Evolutionary conservation across 1,140 invertebrate species (phyloP).

Genomic region (Trichomalopsis sarcophagae): DNA sequence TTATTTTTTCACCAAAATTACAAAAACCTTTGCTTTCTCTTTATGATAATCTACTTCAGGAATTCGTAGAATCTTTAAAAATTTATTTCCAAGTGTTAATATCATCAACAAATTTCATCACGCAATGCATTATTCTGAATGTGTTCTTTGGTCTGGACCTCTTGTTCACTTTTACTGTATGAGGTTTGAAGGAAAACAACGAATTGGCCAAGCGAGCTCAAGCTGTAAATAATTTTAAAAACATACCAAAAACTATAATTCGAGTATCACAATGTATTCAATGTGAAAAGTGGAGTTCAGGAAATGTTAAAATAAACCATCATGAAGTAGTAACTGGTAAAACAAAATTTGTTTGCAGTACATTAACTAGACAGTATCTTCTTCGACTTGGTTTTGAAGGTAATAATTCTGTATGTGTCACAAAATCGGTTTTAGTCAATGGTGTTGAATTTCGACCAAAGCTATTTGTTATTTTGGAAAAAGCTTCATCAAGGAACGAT

Average conservation of each 20-base stretch:
- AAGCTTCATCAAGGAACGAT: conserved; percentile 24
- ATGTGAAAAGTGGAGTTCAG: conserved; percentile 39
- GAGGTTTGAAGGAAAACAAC: conserved; percentile 39
- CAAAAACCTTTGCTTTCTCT: conserved; percentile 16
- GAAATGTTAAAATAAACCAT: conserved; percentile 26
- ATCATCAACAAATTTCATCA: conserved; percentile 48
- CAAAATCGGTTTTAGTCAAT: conserved; percentile 41
- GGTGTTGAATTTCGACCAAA: conserved; percentile 52
- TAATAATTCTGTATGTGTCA: conserved; percentile 43
- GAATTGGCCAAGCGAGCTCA: conserved; percentile 36
- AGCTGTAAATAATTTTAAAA: conserved; percentile 48
- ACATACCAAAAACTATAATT: conserved; percentile 48
- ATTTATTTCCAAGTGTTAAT: conserved; percentile 48
- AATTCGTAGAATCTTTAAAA: conserved; percentile 45
- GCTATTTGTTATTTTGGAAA: conserved; percentile 51
- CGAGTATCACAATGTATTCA: conserved; percentile 41
- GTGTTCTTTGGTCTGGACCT: conserved; percentile 40
- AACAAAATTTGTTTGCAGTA: not conserved
- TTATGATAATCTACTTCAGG: conserved; percentile 42
- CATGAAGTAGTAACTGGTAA: not conserved
- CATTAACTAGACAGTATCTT: conserved; percentile 44
- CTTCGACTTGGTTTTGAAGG: conserved; percentile 38
- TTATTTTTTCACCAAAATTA: conserved; percentile 60
- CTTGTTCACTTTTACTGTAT: conserved; percentile 26
- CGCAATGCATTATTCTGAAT: conserved; percentile 38